A percentile compares a stretch with the other conserved stretches of the same genome.
Conservation (phyloP, 2,113 vertebrate genomes). For the Thomomys bottae region DNA sequence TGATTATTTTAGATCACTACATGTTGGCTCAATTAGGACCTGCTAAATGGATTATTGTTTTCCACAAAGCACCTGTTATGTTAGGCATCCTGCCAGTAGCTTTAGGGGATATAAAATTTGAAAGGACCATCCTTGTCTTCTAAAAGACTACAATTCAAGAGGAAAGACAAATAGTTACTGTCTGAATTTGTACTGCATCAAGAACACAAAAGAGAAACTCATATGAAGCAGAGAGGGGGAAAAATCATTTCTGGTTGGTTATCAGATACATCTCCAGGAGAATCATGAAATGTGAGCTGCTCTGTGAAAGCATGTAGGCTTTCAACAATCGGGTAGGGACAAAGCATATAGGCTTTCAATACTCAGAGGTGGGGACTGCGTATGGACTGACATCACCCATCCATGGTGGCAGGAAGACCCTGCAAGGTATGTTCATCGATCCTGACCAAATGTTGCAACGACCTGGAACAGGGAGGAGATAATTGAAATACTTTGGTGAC, state of each 20-base stretch:
- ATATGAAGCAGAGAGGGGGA: not conserved
- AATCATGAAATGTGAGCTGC: not conserved
- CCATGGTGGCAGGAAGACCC: not conserved
- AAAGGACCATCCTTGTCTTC: conserved; percentile 41
- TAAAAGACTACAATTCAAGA: conserved; percentile 33
- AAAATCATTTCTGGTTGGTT: not conserved
- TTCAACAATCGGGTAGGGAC: too few relatives aligned
- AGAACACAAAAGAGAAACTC: not conserved
- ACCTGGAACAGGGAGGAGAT: not conserved
- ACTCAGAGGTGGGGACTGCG: not conserved
- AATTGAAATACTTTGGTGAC: conserved; percentile 20
- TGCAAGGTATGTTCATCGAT: not conserved
- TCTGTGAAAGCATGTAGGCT: not conserved
- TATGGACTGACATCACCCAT: not conserved
- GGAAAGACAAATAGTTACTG: conserved; percentile 18
- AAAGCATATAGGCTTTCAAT: too few relatives aligned
- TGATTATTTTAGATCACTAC: conserved; percentile 4
- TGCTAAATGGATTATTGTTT: conserved; percentile 56
- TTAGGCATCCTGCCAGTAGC: conserved; percentile 8
- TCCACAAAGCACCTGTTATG: conserved; percentile 51
- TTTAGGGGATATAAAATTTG: conserved; percentile 32
- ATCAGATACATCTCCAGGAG: not conserved
- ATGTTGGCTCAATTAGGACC: conserved; percentile 37
- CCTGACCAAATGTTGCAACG: conserved; percentile 3
- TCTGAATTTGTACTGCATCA: not conserved